Base-by-base conservation (phyloP, 2,888 invertebrate genomes). In the Stictocephala bisonia region DNA sequence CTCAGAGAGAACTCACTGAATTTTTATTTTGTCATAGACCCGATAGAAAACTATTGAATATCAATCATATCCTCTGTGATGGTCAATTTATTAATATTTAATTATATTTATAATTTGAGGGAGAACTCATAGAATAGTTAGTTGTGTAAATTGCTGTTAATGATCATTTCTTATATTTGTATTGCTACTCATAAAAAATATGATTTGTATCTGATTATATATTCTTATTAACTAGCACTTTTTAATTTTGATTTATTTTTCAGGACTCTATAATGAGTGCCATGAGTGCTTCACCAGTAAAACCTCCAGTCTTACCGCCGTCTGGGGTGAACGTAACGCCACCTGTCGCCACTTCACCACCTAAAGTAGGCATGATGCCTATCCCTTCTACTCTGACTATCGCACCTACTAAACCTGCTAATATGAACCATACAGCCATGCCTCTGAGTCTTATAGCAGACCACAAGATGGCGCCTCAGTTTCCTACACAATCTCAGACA, bases 281-380 rank as follows among this genome's bases (percentile, higher is more conserved):
- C 69, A 79, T 80, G 80, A 80, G 80, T 78, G 80, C 79, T 56
- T 78, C 78, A 66, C 78, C 79, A 50, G 77, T 77, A 44, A 77
- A 77, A 64, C 75, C 77, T 15, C 35, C 71, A 6, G 56, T 77
- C 18, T 68, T 73, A 26, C 74, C 74, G 11, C 60, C 67, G 3
- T 11, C 73, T 9, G 68, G 72, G 53, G 72, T 58, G 15, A 66
- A 41, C n/a, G 73, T 73, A 31, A 58, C 68, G 6, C 58, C 73
- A 1, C 51, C 69, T 3, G 64, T 60, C 0, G 48, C 71, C n/a
- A 53, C 67, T 6, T 50, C 71, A 18, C 58, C 74, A 26, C 60
- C 71, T 24, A 74, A 67, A 26, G 64, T 64, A 7, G 20, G 6
- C 20, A 41, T 40, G 48, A 31, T 64, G 64, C 69, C 64, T 6